Evolutionary conservation across 2,797 vertebrate species (phyloP), one percentile per base, ranked within the genome.

Genomic region (Fundulus diaphanus): DNA sequence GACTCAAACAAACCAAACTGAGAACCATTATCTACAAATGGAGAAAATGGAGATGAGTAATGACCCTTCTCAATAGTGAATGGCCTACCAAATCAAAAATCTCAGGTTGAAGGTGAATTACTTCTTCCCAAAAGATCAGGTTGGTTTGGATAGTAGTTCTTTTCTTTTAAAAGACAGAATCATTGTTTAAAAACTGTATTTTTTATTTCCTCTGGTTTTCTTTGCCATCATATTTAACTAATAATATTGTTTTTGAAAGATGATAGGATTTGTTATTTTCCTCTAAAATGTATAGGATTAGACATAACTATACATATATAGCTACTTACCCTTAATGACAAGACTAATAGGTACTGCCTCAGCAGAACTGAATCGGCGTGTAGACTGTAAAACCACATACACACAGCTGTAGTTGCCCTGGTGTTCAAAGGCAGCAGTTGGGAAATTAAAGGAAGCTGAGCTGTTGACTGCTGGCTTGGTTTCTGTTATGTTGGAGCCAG

Each of bases 361-460:
- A 1, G 7, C 7, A 7, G 84, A 92, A 12, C 0, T 65, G 24
- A 66, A 18, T 86, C 79, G 52, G 79, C 29, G 65, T 89, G 87
- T 42, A 66, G 37, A 2, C 20, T 13, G 5, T 13, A 15, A 7
- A 59, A 59, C 56, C 56, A 18, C 65, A 73, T 59, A 73, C 29
- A 59, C 56, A 59, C 92, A 92, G 68, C 85, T 90, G 85, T 93
- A 93, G 78, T 81, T 85, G 68, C 87, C 90, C 67, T 88, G 79
- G 52, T 90, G 71, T 63, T 73, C 16, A 61, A 49, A 74, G 51
- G 87, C 77, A 13, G 85, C 84, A 4, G 20, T 67, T 78, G 83
- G 79, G 71, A 90, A 90, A 31, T 46, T 6, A 73, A 90, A 92
- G 68, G 72, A 61, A 27, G 89, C 76, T 9, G 86, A 87, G 48